A percentile compares a stretch with the other conserved stretches of the same genome.
phyloP scores from a whole-genome alignment of 2,113 vertebrate species.

The Cyphomyrus plagiostoma region DNA sequence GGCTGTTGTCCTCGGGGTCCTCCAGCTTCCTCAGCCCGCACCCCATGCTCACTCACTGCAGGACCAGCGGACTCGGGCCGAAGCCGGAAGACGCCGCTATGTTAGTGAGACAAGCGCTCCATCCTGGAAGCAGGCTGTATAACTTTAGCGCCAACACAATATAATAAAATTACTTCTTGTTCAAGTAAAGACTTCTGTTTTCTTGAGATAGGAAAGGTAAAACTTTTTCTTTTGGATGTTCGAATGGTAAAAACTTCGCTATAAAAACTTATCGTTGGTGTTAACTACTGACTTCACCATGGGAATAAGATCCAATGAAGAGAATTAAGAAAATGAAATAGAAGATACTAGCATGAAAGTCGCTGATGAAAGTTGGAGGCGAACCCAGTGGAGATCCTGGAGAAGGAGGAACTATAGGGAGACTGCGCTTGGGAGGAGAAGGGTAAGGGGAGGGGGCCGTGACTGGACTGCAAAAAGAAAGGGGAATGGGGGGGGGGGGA shows the following conservation, averaged over 20 bases:
- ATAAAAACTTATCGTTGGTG: background rate
- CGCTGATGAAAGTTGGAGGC: background rate
- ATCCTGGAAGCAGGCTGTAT: conserved; percentile 28
- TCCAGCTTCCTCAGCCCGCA: conserved; percentile 93
- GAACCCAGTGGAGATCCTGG: background rate
- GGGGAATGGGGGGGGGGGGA: background rate
- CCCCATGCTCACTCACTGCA: conserved; percentile 71
- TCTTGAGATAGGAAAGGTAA: background rate
- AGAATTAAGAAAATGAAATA: background rate
- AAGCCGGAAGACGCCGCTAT: conserved; percentile 19
- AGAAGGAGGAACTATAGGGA: background rate
- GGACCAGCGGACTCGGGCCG: conserved; percentile 24
- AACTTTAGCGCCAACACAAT: background rate
- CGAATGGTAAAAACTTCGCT: background rate
- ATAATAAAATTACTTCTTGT: background rate
- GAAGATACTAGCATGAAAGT: background rate
- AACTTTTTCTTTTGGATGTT: background rate
- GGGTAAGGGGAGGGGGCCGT: background rate
- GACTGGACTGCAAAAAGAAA: background rate
- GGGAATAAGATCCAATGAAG: background rate
- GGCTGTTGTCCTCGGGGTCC: conserved; percentile 92
- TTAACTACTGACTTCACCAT: background rate
- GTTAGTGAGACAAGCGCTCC: conserved; percentile 37
- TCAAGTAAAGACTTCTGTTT: background rate
- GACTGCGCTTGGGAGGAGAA: background rate